Percentiles rank a stretch among this genome's conserved stretches.
Evolutionary conservation across 2,797 vertebrate species (phyloP).

Genomic region (Aplochiton taeniatus): DNA sequence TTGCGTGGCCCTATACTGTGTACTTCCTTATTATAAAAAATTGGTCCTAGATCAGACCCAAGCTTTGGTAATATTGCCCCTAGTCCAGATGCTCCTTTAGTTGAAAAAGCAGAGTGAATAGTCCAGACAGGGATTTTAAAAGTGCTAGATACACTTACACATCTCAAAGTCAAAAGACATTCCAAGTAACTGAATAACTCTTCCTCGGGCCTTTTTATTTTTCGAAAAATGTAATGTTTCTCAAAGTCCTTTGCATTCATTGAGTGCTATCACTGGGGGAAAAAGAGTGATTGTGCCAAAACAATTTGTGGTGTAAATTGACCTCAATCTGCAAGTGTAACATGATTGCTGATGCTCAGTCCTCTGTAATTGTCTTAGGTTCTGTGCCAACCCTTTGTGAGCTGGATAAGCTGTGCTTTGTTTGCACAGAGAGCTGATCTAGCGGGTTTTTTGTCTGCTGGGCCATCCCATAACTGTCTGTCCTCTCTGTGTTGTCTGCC

Average conservation of each 20-base stretch:
- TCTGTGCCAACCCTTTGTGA: conserved; percentile 54
- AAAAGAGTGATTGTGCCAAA: conserved; percentile 20
- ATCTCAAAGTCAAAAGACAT: not conserved
- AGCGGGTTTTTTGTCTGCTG: conserved; percentile 57
- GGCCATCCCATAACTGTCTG: conserved; percentile 36
- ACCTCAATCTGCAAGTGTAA: conserved; percentile 42
- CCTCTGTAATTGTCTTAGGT: conserved; percentile 48
- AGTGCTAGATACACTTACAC: no score
- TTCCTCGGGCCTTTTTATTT: not conserved
- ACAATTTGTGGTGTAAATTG: conserved; percentile 29
- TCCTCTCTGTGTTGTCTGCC: conserved; percentile 40
- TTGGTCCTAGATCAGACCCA: no score
- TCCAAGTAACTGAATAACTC: not conserved
- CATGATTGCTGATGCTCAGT: conserved; percentile 38
- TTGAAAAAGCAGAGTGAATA: no score
- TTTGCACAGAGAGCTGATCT: conserved; percentile 62
- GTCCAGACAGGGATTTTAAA: no score
- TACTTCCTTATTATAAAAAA: no score
- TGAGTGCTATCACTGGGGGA: conserved; percentile 12
- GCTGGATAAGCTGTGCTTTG: conserved; percentile 61
- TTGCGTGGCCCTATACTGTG: no score
- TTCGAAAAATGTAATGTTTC: not conserved
- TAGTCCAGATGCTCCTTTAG: no score
- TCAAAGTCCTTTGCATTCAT: conserved; percentile 10
- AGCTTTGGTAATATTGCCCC: no score